A percentile compares a stretch with the other conserved stretches of the same genome.
These are phyloP conservation scores for Gymnogyps californianus DNA, from an alignment of 2,113 vertebrate species.

Conservation along the genomic window DNA sequence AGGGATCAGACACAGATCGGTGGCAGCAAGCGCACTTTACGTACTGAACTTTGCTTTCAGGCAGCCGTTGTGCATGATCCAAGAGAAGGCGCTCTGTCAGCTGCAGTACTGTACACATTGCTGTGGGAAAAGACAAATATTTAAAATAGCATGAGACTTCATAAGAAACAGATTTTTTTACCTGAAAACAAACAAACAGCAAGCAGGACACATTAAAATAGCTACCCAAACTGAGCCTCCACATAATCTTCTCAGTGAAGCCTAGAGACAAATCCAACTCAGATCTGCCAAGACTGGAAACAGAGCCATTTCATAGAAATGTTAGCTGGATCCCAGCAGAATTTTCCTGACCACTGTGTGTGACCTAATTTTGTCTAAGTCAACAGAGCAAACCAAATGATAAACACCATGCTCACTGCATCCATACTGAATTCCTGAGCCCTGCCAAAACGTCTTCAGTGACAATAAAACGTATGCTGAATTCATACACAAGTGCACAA, in stretches of 20 bases:
- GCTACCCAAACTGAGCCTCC: background rate
- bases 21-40: conserved; percentile 33
- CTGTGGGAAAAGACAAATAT: conserved; percentile 40
- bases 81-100: conserved; percentile 90
- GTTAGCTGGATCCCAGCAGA: background rate
- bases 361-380: background rate
- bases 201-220: background rate
- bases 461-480: background rate
- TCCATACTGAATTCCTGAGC: background rate
- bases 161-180: background rate
- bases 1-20: background rate
- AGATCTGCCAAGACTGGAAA: background rate
- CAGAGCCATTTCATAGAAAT: background rate
- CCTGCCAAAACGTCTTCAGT: background rate
- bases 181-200: background rate
- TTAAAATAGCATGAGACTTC: background rate
- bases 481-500: background rate
- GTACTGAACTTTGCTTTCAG: conserved; percentile 87
- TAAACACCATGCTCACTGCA: background rate
- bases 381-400: background rate
- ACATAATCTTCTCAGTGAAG: background rate
- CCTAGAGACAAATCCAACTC: background rate
- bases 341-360: background rate
- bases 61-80: conserved; percentile 86
- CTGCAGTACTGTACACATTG: conserved; percentile 82